These are phyloP conservation scores for Hemitrygon akajei DNA, from an alignment of 2,797 vertebrate genomes.

Conservation along the genomic window DNA sequence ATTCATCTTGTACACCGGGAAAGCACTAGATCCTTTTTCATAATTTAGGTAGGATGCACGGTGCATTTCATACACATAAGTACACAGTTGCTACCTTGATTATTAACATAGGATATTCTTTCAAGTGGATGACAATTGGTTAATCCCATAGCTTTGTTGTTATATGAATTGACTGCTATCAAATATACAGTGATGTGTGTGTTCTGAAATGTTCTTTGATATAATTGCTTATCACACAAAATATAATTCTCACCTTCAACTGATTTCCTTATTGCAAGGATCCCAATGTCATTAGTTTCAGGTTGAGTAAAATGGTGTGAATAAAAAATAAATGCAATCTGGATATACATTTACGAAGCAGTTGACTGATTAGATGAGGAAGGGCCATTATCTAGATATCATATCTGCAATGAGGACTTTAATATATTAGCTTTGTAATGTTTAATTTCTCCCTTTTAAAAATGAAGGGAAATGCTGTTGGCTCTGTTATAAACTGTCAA, in stretches of 20 bases:
- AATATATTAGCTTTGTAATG: background rate
- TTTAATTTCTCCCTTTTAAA: background rate
- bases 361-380: background rate
- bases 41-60: too few relatives aligned
- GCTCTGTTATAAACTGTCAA: too few relatives aligned
- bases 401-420: background rate
- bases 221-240: background rate
- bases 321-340: background rate
- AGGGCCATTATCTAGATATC: background rate
- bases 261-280: background rate
- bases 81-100: background rate
- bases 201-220: background rate
- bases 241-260: background rate
- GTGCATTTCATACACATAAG: background rate
- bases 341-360: background rate
- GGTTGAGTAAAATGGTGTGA: background rate
- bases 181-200: background rate
- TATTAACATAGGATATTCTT: background rate
- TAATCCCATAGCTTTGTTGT: background rate
- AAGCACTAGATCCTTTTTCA: too few relatives aligned
- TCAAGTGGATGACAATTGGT: background rate
- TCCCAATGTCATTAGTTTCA: background rate
- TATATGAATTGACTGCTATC: background rate
- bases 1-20: too few relatives aligned
- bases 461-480: background rate